Conservation (phyloP, 2,888 invertebrate species). For the Pyrrhia umbra region DNA sequence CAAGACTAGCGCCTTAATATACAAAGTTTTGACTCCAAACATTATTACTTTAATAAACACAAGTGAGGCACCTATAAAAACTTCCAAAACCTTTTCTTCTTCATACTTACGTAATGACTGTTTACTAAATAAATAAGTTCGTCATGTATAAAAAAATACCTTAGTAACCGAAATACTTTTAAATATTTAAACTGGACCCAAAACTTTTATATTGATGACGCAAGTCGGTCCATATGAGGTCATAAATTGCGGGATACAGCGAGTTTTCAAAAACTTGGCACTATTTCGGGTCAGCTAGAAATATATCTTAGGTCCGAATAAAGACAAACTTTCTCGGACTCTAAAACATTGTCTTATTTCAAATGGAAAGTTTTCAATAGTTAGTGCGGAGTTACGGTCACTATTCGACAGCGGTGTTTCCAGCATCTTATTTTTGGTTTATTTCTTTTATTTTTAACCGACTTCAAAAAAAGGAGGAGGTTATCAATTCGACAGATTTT, state of each 20-base stretch:
- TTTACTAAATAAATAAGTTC: neutral
- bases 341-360: conserved; percentile 42
- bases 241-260: conserved; percentile 45
- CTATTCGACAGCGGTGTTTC: conserved; percentile 9
- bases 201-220: conserved; percentile 50
- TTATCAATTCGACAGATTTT: no score
- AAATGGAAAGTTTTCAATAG: conserved; percentile 31
- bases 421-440: neutral
- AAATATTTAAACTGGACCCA: conserved; percentile 8
- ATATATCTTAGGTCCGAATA: conserved; percentile 35
- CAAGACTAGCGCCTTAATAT: neutral
- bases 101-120: no score
- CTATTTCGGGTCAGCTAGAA: conserved; percentile 33
- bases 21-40: neutral
- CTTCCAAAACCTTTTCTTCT: conserved; percentile 9
- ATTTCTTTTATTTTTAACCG: neutral
- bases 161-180: conserved; percentile 1
- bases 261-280: conserved; percentile 51
- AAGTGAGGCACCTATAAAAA: neutral
- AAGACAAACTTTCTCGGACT: conserved; percentile 39
- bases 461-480: no score
- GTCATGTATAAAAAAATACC: conserved; percentile 29
- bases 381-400: conserved; percentile 13
- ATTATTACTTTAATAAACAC: neutral
- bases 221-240: conserved; percentile 36